Evolutionary conservation across 92 coral and sea anemone species (phyloP), one percentile per base, ranked within the genome.

Genomic region (Pocillopora meandrina): DNA sequence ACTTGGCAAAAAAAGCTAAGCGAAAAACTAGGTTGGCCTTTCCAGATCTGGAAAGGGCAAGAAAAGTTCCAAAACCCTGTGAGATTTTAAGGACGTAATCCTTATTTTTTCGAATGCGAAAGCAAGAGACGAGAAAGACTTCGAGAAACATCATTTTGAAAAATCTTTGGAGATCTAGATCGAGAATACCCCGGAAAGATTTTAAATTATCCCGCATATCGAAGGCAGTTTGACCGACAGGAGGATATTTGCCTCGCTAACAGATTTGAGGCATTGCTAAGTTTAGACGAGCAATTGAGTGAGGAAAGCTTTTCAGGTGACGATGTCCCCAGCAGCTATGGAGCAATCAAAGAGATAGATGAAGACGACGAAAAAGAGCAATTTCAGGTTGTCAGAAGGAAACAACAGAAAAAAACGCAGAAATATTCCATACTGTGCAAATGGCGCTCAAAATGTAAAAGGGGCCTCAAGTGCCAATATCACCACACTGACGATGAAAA

Each of bases 1-100:
- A 26, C 21, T 1, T 87, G 90, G 90, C 77, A 87, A 61, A 66
- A 56, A 9, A 58, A 75, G 12, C 87, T 87, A 14, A 67, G 77
- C 63, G 60, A 60, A 36, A 35, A 82, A 12, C 21, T 82, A 15
- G 57, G 71, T 13, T 82, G 90, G 90, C 90, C 90, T 1, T 87
- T 87, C 42, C 78, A 63, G 57, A 20, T 58, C 62, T 76, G 85
- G 73, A 83, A 12, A 31, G 87, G 80, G 2, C 83, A 63, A 15
- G 77, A 82, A 71, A 14, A 10, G 10, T 11, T 42, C 9, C 69
- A 42, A 42, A 42, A 72, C 20, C 71, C 61, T n/a, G 7, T 19
- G 33, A n/a, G 70, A 71, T 49, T 82, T 56, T 42, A 20, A 72
- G 18, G 87, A 83, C 47, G 12, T 83, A 11, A 49, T 74, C 42